Evolutionary conservation across 2,888 invertebrate species (phyloP).

Genomic region (Sphaerophoria taeniata): DNA sequence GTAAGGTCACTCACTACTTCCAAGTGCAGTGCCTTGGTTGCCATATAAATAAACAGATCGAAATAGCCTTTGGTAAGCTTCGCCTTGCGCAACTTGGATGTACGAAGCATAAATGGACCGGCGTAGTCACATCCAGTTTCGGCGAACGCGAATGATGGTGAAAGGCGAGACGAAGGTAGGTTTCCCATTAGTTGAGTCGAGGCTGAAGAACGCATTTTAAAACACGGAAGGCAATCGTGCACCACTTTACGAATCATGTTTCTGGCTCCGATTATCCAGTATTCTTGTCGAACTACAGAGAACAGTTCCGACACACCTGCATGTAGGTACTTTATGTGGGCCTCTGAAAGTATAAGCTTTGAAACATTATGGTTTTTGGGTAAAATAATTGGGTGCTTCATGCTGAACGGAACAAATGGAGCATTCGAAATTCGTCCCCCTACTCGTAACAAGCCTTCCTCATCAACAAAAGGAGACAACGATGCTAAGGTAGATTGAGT

Average conservation of each 20-base stretch:
- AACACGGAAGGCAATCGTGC: background rate
- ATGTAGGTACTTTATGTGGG: background rate
- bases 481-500: background rate
- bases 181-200: background rate
- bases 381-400: background rate
- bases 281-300: background rate
- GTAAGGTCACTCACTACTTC: constrained; percentile 18
- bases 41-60: constrained; percentile 34
- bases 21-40: constrained; percentile 26
- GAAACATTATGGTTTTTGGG: background rate
- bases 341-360: background rate
- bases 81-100: constrained; percentile 1
- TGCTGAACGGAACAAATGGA: too few species aligned
- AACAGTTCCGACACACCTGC: background rate
- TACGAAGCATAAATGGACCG: background rate
- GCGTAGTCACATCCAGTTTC: background rate
- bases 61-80: constrained; percentile 34
- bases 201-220: too few species aligned
- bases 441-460: constrained; percentile 12
- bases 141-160: background rate
- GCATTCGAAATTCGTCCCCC: constrained; percentile 4
- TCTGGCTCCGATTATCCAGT: background rate
- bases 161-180: background rate
- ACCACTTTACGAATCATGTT: background rate
- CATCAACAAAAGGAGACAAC: constrained; percentile 22